phyloP scores from a whole-genome alignment of 2,113 vertebrate genomes.

The Argyrosomus japonicus region DNA sequence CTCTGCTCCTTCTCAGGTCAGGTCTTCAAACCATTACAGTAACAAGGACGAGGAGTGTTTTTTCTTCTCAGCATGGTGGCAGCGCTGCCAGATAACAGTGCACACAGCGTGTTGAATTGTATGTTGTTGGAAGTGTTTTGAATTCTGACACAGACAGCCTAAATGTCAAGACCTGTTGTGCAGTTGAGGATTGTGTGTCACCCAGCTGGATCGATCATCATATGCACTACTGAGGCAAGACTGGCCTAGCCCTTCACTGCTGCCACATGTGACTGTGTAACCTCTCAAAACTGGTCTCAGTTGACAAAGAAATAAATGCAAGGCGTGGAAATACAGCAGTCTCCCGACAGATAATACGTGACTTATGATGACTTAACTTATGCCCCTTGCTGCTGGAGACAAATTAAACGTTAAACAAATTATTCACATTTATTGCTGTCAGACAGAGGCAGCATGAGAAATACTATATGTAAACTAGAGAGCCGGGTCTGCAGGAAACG shows the following conservation, averaged over 20 bases:
- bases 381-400: neutral
- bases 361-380: neutral
- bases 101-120: neutral
- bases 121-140: neutral
- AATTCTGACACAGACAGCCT: neutral
- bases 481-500: neutral
- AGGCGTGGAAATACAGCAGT: neutral
- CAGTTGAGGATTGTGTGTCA: neutral
- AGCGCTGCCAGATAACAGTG: neutral
- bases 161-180: neutral
- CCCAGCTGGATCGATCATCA: neutral
- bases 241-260: neutral
- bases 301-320: neutral
- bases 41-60: neutral
- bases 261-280: neutral
- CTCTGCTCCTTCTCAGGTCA: neutral
- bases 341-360: neutral
- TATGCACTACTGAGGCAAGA: neutral
- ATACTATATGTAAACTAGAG: neutral
- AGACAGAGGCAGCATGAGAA: neutral
- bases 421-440: neutral
- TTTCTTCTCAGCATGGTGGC: neutral
- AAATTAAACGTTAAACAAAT: neutral
- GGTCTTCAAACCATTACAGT: neutral
- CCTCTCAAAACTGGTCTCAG: neutral